Conservation (phyloP, 2,888 invertebrate genomes). For the Bugulina stolonifera region DNA sequence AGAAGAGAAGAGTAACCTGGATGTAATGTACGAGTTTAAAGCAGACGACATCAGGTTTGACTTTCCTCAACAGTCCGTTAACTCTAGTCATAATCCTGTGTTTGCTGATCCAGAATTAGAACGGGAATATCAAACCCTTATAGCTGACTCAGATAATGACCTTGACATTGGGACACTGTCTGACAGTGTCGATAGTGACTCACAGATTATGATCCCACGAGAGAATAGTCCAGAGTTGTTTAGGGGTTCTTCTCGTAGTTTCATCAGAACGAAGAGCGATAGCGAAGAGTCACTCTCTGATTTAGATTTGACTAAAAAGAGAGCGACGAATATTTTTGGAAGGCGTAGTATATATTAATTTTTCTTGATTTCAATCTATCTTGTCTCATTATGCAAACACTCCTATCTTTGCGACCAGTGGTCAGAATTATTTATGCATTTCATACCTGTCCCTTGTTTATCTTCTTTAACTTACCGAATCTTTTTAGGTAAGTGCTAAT, state of each 20-base stretch:
- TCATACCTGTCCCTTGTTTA: too few relatives aligned
- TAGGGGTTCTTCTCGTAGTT: background rate
- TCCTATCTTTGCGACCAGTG: too few relatives aligned
- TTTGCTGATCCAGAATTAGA: constrained; percentile 16
- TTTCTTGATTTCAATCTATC: too few relatives aligned
- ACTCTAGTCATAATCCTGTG: background rate
- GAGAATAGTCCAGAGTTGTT: background rate
- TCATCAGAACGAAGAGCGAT: background rate
- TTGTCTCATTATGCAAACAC: too few relatives aligned
- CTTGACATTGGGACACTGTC: background rate
- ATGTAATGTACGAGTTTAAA: background rate
- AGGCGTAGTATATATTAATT: background rate
- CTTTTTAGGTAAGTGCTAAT: too few relatives aligned
- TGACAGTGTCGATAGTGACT: background rate
- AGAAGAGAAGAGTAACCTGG: background rate
- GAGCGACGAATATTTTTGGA: background rate
- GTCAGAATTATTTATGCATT: too few relatives aligned
- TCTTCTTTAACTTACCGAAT: too few relatives aligned
- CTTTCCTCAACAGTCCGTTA: background rate
- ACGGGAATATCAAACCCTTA: constrained; percentile 18
- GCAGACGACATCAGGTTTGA: background rate
- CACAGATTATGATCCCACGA: background rate
- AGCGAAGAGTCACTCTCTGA: background rate
- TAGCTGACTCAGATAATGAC: constrained; percentile 18
- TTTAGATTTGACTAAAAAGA: background rate